Evolutionary conservation across 2,888 invertebrate genomes (phyloP), one percentile per base, ranked within the genome.

Genomic region (Hecatera dysodea): DNA sequence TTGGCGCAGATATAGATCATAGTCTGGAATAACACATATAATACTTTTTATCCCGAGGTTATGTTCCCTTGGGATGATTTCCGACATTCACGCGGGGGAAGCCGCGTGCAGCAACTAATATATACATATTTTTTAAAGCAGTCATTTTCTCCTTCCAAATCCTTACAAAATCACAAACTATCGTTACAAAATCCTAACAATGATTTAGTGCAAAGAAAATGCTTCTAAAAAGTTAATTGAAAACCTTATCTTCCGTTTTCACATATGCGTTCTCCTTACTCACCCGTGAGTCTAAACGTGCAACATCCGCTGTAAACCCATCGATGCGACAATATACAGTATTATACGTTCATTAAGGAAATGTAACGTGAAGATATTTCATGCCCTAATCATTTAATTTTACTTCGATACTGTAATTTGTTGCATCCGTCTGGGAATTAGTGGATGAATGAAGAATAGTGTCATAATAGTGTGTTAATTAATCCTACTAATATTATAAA

Each of bases 341-440:
- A 59, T 78, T 65, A 72, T 66, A 56, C 44, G 72, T 42, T 64
- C 67, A 72, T 79, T 72, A 72, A 48, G 77, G 68, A 76, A 66
- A 76, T 63, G 63, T 57, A 62, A 9, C 29, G 52, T 39, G 62
- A 60, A 29, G 44, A 78, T 75, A 60, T 67, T 33, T 72, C 53
- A 33, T 7, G 15, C 48, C 15, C 33, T 71, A 72, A 72, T 71
- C 67, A 60, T 67, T 72, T 70, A 75, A 64, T 78, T 64, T 82
- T 50, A 64, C 66, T 62, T 11, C 50, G 29, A 75, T n/a, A 12
- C 5, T 33, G 9, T 75, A 65, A 70, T 79, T 67, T 57, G 55
- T 8, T 17, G 42, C 57, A 57, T 83, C 79, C 81, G 67, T 22
- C 60, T 9, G 52, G 22, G 9, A 39, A 52, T 69, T 62, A 7